These are phyloP conservation scores for Epinotia brunnichana DNA, from an alignment of 2,888 invertebrate genomes.

Conservation along the genomic window DNA sequence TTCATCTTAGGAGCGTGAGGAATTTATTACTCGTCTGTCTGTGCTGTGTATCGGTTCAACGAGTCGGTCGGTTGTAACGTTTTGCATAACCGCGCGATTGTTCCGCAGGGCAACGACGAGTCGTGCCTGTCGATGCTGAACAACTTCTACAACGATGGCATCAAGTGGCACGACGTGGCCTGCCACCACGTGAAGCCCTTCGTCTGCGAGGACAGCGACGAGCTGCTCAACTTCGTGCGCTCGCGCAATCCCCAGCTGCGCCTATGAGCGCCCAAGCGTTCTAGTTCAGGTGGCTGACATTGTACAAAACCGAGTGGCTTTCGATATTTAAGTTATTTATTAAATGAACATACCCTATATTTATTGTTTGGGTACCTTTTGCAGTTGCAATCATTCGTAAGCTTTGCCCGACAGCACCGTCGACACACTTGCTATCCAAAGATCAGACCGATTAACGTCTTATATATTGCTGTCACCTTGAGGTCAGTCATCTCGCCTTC, in stretches of 20 bases:
- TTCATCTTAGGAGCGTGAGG: constrained; percentile 46
- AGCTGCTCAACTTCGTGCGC: constrained; percentile 94
- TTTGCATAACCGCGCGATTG: constrained; percentile 31
- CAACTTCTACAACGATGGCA: constrained; percentile 95
- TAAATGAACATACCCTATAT: constrained; percentile 53
- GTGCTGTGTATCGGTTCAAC: constrained; percentile 38
- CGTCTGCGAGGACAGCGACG: constrained; percentile 96
- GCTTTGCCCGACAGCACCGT: constrained; percentile 23
- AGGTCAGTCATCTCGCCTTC: constrained; percentile 59
- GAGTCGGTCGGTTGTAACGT: constrained; percentile 11
- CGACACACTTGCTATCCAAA: constrained; percentile 20
- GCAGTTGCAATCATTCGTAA: constrained; percentile 17
- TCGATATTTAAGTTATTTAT: constrained; percentile 79
- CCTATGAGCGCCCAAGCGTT: constrained; percentile 79
- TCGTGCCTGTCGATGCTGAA: constrained; percentile 94
- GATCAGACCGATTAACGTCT: constrained; percentile 20
- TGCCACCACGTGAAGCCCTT: constrained; percentile 94
- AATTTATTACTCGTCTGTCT: constrained; percentile 37
- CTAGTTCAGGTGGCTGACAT: constrained; percentile 72
- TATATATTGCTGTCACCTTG: constrained; percentile 45
- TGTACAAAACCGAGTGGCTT: constrained; percentile 79
- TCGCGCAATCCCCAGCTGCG: constrained; percentile 94
- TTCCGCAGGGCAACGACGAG: constrained; percentile 91
- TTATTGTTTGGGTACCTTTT: constrained; percentile 32
- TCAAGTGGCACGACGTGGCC: constrained; percentile 94